Evolutionary conservation across 1,140 invertebrate genomes (phyloP).

Genomic region (Ruditapes philippinarum): DNA sequence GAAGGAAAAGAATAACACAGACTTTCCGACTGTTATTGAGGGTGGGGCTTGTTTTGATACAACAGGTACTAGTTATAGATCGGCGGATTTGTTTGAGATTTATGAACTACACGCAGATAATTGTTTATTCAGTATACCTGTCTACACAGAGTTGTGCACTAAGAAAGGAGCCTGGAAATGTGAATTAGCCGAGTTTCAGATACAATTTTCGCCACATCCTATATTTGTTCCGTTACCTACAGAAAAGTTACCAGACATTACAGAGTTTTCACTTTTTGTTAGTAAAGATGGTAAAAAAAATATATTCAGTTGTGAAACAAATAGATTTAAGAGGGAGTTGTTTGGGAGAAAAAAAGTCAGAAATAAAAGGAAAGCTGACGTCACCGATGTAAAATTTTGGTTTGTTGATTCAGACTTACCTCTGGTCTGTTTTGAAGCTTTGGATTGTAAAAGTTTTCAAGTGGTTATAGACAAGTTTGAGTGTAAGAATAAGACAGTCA

Average conservation of each 20-base stretch:
- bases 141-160: slow-evolving; percentile 22
- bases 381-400: slow-evolving; percentile 60
- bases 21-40: not conserved
- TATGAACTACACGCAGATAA: slow-evolving; percentile 68
- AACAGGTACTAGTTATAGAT: not conserved
- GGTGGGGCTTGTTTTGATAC: not conserved
- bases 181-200: slow-evolving; percentile 74
- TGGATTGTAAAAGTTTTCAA: slow-evolving; percentile 72
- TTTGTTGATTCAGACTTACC: slow-evolving; percentile 67
- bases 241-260: slow-evolving; percentile 52
- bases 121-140: slow-evolving; percentile 68
- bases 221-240: slow-evolving; percentile 45
- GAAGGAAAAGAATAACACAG: not conserved
- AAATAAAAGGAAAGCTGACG: not conserved
- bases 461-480: slow-evolving; percentile 63
- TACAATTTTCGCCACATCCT: slow-evolving; percentile 62
- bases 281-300: slow-evolving; percentile 68
- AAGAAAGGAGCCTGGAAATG: slow-evolving; percentile 68
- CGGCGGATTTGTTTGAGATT: slow-evolving; percentile 31
- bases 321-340: not conserved
- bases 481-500: slow-evolving; percentile 14
- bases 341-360: not conserved
- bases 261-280: slow-evolving; percentile 85
- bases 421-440: slow-evolving; percentile 43
- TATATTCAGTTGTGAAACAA: not conserved